Conservation (phyloP, 2,797 vertebrate species). For the Chrosomus eos region DNA sequence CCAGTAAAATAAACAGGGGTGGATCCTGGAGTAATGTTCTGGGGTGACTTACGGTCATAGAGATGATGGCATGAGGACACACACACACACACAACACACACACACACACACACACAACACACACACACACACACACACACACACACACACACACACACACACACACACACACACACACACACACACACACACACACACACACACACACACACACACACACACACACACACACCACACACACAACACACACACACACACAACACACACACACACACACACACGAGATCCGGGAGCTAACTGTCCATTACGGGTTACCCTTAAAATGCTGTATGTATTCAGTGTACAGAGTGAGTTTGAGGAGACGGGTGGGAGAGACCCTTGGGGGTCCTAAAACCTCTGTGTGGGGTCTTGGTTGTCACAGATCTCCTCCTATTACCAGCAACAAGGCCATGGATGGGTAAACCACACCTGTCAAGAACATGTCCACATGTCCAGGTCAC, state of each 20-base stretch:
- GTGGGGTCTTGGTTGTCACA: constrained; percentile 27
- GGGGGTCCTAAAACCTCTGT: constrained; percentile 49
- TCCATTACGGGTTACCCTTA: not conserved
- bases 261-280: constrained; percentile 7
- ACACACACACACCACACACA: no score
- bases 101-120: not conserved
- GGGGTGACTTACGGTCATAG: constrained; percentile 37
- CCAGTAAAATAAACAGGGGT: constrained; percentile 65
- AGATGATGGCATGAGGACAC: constrained; percentile 18
- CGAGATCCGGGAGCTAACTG: not conserved
- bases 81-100: not conserved
- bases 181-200: no score
- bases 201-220: no score
- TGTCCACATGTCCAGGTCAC: constrained; percentile 2
- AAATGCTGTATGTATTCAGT: constrained; percentile 7
- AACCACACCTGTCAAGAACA: constrained; percentile 22
- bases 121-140: not conserved
- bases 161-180: no score
- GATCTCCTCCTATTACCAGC: constrained; percentile 3
- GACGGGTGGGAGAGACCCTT: constrained; percentile 11
- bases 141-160: no score
- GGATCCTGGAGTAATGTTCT: constrained; percentile 35
- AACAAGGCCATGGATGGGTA: constrained; percentile 4
- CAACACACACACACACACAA: no score
- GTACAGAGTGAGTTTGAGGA: not conserved